Evolutionary conservation across 2,888 invertebrate genomes (phyloP), one percentile per base, ranked within the genome.

Genomic region (Temnothorax rugatulus): DNA sequence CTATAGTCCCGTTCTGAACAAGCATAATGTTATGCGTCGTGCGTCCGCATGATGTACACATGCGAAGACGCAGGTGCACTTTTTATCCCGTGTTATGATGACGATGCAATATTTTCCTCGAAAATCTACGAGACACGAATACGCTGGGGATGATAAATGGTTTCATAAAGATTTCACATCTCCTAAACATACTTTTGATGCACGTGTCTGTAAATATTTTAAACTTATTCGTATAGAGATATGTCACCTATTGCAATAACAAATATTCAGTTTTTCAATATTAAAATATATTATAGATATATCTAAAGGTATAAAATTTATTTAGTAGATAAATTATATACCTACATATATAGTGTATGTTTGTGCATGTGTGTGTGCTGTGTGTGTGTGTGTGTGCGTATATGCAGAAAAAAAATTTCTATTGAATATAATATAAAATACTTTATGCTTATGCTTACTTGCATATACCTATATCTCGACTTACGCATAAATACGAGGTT

Each of bases 1-100:
- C 29, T 64, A 57, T 64, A 57, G 34, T 77, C 41, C 34, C 3
- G 9, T 15, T 54, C 15, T 68, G 29, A 68, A 29, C 54, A 44
- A 77, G n/a, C 38, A 66, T 77, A 68, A 77, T 77, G 44, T 68
- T 77, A 77, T 54, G 68, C 44, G 11, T 77, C 54, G 41, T 77
- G 25, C 54, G 25, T 77, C n/a, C 5, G 41, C 54, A 54, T 29
- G 29, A 29, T 29, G 29, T 29, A 4, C 29, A 29, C 29, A 29
- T 66, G 44, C 54, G 29, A 77, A 77, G 54, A 68, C 44, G 44
- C 77, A 77, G 68, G 29, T 57, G 68, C 54, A 77, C 44, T 77
- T 77, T 77, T 68, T 68, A 77, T 77, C 29, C 21, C 15, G 11
- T 15, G 21, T 50, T 68, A 57, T 41, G 68, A 44, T 77, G 68